phyloP scores from a whole-genome alignment of 2,888 invertebrate species.

The Drosophila silvestris region DNA sequence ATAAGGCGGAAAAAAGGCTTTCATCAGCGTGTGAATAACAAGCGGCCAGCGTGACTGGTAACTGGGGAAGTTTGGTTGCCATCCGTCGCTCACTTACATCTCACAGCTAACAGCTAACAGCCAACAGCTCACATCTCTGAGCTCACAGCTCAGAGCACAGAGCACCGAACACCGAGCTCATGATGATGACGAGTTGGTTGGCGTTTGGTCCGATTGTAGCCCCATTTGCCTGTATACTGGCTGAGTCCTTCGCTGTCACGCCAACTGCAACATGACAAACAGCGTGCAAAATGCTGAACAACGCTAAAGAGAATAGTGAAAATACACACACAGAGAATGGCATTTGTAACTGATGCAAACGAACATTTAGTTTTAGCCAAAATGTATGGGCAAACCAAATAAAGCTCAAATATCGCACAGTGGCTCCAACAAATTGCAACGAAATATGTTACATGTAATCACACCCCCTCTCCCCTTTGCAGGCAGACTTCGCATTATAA shows the following conservation, averaged over 20 bases:
- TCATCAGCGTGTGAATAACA: conserved; percentile 76
- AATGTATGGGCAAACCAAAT: conserved; percentile 12
- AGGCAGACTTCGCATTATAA: conserved; percentile 47
- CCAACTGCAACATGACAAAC: conserved; percentile 72
- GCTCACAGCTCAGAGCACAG: conserved; percentile 5
- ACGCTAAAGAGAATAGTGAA: not conserved
- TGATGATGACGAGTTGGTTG: conserved; percentile 43
- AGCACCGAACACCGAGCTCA: conserved; percentile 14
- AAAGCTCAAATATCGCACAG: not conserved
- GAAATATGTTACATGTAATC: conserved; percentile 37
- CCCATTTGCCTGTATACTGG: conserved; percentile 62
- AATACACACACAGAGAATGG: conserved; percentile 14
- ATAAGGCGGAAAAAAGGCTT: conserved; percentile 47
- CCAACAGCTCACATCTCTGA: conserved; percentile 4
- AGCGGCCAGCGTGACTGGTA: conserved; percentile 54
- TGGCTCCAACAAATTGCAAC: conserved; percentile 36
- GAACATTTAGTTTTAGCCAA: conserved; percentile 51
- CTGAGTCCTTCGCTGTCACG: conserved; percentile 60
- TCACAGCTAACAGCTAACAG: conserved; percentile 3
- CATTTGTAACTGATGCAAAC: conserved; percentile 51
- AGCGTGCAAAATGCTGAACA: conserved; percentile 55
- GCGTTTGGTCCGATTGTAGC: conserved; percentile 43
- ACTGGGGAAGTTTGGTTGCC: conserved; percentile 44
- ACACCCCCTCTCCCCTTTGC: not conserved
- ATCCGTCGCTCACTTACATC: conserved; percentile 55